Base-by-base conservation (phyloP, 2,113 vertebrate species). In the Psilopogon haemacephalus region DNA sequence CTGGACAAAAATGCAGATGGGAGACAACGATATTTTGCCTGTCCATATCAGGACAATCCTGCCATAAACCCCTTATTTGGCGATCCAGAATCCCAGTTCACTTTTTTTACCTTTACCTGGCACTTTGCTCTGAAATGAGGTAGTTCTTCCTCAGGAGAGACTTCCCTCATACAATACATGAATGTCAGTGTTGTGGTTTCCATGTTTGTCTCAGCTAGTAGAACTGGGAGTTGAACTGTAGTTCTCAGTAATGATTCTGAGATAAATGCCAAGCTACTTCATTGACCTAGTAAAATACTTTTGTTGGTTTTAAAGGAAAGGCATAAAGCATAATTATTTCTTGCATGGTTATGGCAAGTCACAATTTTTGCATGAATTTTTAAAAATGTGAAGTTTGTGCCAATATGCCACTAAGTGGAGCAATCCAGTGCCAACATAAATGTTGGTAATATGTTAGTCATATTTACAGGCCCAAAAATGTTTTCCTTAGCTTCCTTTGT, bases 241-340 rank as follows among this genome's bases (percentile, higher is more conserved):
- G 50, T 88, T 56, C 52, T 94, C 83, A 58, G 32, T 4, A 19
- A 26, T 3, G 3, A 63, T 46, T 44, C 14, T 50, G 78, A 93
- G 0, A 14, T 24, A 86, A 68, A 50, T 76, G 82, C 77, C 8
- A 50, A 90, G 79, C 52, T 84, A 75, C 83, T 95, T 94, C 69
- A 40, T 76, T 92, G 56, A 83, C 93, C 55, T 91, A 88, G 71
- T 94, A 90, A 96, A 97, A 96, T 95, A 91, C 97, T 96, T 94
- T 95, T 48, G 18, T 91, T 95, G 54, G 71, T 93, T 94, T 74
- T 89, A 93, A 85, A 87, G 79, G 70, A 86, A 88, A 19, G n/a
- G 14, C 60, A 74, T 91, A 88, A 94, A 96, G 65, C 24, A 32
- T 9, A 3, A 54, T 50, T 95, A 77, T 95, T 96, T 95, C 96